A percentile compares a stretch with the other conserved stretches of the same genome.
These are phyloP conservation scores for Pedionomus torquatus DNA, from an alignment of 2,113 vertebrate species.

Conservation along the genomic window DNA sequence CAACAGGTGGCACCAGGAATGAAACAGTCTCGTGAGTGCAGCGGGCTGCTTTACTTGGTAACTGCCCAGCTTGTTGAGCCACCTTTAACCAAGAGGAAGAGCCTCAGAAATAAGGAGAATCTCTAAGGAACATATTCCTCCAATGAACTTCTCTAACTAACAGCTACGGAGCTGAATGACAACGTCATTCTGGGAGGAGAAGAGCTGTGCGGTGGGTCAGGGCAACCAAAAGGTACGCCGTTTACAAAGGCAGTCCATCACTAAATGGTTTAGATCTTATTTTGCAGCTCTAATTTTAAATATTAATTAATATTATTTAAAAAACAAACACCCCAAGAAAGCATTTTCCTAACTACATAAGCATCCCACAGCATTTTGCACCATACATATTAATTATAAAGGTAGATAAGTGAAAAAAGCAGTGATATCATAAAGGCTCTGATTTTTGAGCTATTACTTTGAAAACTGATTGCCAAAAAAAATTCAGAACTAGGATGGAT, in stretches of 20 bases:
- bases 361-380: slow-evolving; percentile 63
- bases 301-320: slow-evolving; percentile 42
- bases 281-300: slow-evolving; percentile 77
- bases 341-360: slow-evolving; percentile 72
- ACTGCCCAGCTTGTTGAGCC: slow-evolving; percentile 76
- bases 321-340: slow-evolving; percentile 65
- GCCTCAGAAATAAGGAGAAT: slow-evolving; percentile 73
- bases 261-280: slow-evolving; percentile 76
- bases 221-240: slow-evolving; percentile 49
- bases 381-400: slow-evolving; percentile 37
- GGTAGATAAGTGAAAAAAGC: slow-evolving; percentile 69
- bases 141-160: slow-evolving; percentile 54
- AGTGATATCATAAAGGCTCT: slow-evolving; percentile 66
- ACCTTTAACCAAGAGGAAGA: slow-evolving; percentile 77
- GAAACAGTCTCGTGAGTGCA: slow-evolving; percentile 78
- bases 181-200: slow-evolving; percentile 43
- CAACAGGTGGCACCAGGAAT: slow-evolving; percentile 77
- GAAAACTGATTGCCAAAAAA: not conserved
- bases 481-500: not conserved
- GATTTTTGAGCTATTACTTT: slow-evolving; percentile 7
- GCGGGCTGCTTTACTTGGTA: slow-evolving; percentile 77
- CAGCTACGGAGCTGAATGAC: slow-evolving; percentile 65
- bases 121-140: slow-evolving; percentile 65
- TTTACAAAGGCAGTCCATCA: slow-evolving; percentile 59
- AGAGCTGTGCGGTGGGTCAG: slow-evolving; percentile 57